Evolutionary conservation across 2,888 invertebrate species (phyloP).

Genomic region (Apodemia zela): DNA sequence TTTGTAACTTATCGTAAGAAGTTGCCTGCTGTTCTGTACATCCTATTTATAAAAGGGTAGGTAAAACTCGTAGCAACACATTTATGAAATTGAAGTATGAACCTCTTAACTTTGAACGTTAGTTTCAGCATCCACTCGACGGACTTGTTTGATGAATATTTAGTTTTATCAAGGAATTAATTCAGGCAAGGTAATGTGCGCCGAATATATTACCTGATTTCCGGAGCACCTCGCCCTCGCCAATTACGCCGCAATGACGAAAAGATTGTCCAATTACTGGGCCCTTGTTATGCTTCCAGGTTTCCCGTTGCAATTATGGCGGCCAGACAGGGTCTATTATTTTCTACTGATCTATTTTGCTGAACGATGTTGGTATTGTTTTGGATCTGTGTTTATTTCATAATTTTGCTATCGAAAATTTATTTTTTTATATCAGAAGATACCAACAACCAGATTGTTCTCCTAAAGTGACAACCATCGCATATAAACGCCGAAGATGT

Average conservation of each 20-base stretch:
- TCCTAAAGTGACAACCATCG: no score
- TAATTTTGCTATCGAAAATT: no score
- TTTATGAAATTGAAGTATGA: no score
- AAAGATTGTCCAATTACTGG: slow-evolving; percentile 38
- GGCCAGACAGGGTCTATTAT: not conserved
- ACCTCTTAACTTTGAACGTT: no score
- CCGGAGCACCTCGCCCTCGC: slow-evolving; percentile 34
- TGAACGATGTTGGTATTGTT: not conserved
- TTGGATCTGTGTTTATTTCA: not conserved
- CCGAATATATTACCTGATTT: slow-evolving; percentile 49
- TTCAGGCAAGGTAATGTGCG: slow-evolving; percentile 24
- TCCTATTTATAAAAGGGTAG: no score
- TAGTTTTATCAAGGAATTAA: slow-evolving; percentile 48
- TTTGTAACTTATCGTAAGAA: no score
- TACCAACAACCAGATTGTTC: no score
- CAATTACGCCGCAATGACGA: slow-evolving; percentile 34
- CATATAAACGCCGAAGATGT: no score
- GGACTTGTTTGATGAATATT: slow-evolving; percentile 46
- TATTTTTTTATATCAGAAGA: no score
- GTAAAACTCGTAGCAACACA: no score
- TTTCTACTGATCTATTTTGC: not conserved
- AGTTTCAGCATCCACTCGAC: no score
- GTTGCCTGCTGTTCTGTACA: no score
- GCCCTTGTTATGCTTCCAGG: slow-evolving; percentile 24
- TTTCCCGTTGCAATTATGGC: slow-evolving; percentile 16